These are phyloP conservation scores for Bettongia penicillata DNA, from an alignment of 2,113 vertebrate species.

Conservation along the genomic window DNA sequence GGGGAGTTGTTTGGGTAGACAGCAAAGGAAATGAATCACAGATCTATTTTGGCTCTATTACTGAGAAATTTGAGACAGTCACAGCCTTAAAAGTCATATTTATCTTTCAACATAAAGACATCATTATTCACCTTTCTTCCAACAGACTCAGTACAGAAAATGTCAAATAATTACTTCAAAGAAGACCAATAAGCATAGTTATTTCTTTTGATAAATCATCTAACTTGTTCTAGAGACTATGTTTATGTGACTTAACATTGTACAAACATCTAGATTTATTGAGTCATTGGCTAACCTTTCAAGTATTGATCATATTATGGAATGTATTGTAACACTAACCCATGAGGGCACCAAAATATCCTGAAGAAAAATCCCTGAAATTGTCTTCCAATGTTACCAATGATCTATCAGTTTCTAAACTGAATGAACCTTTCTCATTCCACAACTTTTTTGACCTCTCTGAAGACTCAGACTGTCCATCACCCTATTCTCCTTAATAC, in stretches of 20 bases:
- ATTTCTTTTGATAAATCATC: constrained; percentile 46
- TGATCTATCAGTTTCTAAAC: background rate
- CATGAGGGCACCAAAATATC: background rate
- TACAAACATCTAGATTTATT: background rate
- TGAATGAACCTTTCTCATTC: background rate
- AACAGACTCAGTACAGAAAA: constrained; percentile 63
- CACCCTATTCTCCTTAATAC: background rate
- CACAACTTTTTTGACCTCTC: background rate
- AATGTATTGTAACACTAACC: background rate
- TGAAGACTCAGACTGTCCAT: background rate
- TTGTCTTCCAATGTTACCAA: constrained; percentile 1
- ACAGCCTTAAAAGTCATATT: constrained; percentile 64
- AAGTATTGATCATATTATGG: background rate
- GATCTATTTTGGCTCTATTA: constrained; percentile 74
- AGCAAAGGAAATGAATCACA: constrained; percentile 61
- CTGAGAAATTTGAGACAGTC: constrained; percentile 70
- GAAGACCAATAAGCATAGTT: constrained; percentile 44
- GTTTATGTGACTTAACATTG: background rate
- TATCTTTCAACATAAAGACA: constrained; percentile 56
- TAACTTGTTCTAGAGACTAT: constrained; percentile 50
- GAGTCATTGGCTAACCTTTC: background rate
- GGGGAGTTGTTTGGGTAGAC: constrained; percentile 45
- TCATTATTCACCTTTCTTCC: constrained; percentile 63
- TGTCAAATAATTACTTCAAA: constrained; percentile 52
- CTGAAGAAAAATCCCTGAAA: constrained; percentile 40